phyloP scores from a whole-genome alignment of 1,140 invertebrate genomes.

The Zaprionus ornatus region DNA sequence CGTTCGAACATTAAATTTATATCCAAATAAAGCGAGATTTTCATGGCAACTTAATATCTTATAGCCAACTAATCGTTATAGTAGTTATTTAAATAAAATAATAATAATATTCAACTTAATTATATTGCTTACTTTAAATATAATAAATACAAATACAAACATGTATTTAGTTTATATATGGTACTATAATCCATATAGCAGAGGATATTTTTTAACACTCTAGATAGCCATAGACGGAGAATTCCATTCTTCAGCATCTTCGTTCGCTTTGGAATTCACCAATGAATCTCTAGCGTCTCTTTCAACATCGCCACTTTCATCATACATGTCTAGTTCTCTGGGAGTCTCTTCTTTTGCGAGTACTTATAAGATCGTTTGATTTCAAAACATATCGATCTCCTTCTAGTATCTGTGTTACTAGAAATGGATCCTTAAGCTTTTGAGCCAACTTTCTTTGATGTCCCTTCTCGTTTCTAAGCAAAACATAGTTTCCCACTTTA shows the following conservation, averaged over 20 bases:
- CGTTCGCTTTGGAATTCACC: neutral
- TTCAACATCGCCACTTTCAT: neutral
- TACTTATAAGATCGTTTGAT: neutral
- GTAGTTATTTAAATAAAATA: no score
- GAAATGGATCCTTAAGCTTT: neutral
- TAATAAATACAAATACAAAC: no score
- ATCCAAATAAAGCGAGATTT: no score
- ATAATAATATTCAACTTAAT: no score
- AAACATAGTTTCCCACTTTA: neutral
- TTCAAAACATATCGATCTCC: constrained; percentile 2
- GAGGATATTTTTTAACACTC: no score
- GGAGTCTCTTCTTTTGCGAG: neutral
- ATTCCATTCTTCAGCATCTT: neutral
- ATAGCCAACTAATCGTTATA: no score
- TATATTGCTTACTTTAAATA: no score
- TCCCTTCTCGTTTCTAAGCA: neutral
- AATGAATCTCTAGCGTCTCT: neutral
- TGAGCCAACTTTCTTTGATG: neutral
- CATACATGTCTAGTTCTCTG: neutral
- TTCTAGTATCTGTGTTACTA: neutral
- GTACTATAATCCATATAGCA: no score
- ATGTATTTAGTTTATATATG: no score
- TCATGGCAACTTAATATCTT: no score
- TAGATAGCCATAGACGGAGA: no score
- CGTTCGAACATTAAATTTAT: no score